These are phyloP conservation scores for Nephrotoma flavescens DNA, from an alignment of 2,888 invertebrate genomes.

Conservation along the genomic window DNA sequence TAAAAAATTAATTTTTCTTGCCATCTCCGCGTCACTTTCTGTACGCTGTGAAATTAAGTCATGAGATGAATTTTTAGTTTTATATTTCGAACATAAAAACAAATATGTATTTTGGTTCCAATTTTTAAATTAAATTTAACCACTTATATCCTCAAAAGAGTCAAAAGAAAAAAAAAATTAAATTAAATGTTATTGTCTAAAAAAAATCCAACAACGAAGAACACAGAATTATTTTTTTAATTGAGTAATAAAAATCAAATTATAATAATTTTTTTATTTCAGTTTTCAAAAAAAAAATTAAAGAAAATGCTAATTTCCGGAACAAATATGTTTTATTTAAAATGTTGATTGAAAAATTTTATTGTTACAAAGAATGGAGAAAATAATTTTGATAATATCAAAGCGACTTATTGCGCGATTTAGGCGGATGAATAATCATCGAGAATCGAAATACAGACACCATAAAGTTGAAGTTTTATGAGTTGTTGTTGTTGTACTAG, in stretches of 20 bases:
- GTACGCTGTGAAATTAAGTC: neutral
- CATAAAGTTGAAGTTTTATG: too few species aligned
- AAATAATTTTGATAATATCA: too few species aligned
- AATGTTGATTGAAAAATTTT: neutral
- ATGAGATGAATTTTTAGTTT: neutral
- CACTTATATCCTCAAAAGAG: neutral
- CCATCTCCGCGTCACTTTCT: neutral
- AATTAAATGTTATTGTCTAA: neutral
- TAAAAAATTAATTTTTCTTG: too few species aligned
- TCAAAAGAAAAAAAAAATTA: neutral
- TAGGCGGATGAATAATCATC: too few species aligned
- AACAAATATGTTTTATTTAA: neutral
- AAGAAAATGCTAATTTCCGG: neutral
- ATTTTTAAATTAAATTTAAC: neutral
- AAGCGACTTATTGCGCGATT: too few species aligned
- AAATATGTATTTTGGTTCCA: neutral
- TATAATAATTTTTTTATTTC: neutral
- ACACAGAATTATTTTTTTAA: neutral
- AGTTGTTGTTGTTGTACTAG: too few species aligned
- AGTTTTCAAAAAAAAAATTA: neutral
- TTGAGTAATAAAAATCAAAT: neutral
- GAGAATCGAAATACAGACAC: too few species aligned
- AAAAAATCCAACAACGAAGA: neutral
- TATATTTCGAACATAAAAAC: neutral
- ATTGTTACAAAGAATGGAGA: neutral